These are phyloP conservation scores for Elephas maximus DNA, from an alignment of 2,113 vertebrate species.

Conservation along the genomic window DNA sequence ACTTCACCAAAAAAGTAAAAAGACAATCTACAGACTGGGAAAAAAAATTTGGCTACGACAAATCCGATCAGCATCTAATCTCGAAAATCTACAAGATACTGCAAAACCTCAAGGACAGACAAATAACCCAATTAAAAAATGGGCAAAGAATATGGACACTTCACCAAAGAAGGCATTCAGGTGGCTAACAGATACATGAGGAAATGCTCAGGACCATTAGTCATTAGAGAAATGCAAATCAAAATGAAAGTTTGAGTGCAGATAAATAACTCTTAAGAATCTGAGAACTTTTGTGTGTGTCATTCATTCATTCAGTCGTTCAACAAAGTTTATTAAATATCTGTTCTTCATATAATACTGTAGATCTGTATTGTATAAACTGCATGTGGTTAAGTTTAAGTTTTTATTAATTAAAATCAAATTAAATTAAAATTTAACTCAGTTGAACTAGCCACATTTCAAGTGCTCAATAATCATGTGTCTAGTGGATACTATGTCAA, in stretches of 20 bases:
- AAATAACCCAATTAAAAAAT: too few species aligned
- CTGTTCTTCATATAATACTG: rapidly evolving
- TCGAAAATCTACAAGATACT: too few species aligned
- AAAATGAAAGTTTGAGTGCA: background rate
- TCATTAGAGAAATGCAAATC: too few species aligned
- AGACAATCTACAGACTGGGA: too few species aligned
- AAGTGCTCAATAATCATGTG: background rate
- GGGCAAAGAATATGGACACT: too few species aligned
- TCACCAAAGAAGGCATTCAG: too few species aligned
- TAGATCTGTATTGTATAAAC: background rate
- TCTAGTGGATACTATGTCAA: background rate
- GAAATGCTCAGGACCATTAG: too few species aligned
- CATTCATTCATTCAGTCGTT: background rate
- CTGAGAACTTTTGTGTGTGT: background rate
- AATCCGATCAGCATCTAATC: too few species aligned
- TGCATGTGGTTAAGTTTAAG: background rate
- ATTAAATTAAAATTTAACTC: background rate
- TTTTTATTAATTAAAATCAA: background rate
- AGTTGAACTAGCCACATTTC: background rate
- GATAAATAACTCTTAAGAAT: background rate
- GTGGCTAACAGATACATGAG: too few species aligned
- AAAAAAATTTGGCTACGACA: too few species aligned
- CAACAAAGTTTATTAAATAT: background rate
- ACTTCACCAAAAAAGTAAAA: too few species aligned
- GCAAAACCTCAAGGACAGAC: too few species aligned